Base-by-base conservation (phyloP, 2,888 invertebrate species). In the Andrena minutula region DNA sequence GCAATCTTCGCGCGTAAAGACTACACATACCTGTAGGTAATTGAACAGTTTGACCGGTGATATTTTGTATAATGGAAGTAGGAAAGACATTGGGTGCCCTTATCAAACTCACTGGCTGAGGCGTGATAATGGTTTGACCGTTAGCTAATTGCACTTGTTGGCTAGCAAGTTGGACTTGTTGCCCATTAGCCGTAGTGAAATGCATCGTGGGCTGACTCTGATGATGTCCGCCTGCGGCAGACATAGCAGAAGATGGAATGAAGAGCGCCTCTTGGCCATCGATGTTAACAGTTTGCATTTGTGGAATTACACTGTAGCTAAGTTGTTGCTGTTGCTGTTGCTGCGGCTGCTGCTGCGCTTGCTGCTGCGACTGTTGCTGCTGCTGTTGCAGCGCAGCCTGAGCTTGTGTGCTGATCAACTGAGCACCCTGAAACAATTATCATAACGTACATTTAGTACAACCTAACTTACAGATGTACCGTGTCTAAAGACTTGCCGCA, bases 251-350 rank as follows among this genome's bases (percentile, higher is more conserved):
- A 23, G 97, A 97, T 3, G 98, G 98, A 91, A 98, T 98, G 92
- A 98, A 98, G 28, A 98, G 95, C 0, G 98, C 98, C 91, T 99
- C 98, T 92, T 98, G 98, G 0, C 98, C 98, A 93, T 99, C 98
- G 26, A 98, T 97, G 26, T 97, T 98, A 74, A 99, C 97, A 0
- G 98, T 97, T 93, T 98, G 98, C 96, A 98, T 97, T 51, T 97
- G 97, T 70, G 96, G 97, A 90, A 97, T 96, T 10, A 96, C 95
- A 81, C 90, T 94, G 76, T 93, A 93, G 64, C 92, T 93, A 32
- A 93, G 90, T 85, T 95, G 95, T 30, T 95, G 95, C 79, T 95
- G 95, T 64, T 94, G 94, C 65, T 95, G 95, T 86, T 94, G 94
- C 84, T 94, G 94, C 4, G 94, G 94, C 84, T 95, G 95, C 84